Evolutionary conservation across 2,888 invertebrate genomes (phyloP).

Genomic region (Arrhopalites spinosus): DNA sequence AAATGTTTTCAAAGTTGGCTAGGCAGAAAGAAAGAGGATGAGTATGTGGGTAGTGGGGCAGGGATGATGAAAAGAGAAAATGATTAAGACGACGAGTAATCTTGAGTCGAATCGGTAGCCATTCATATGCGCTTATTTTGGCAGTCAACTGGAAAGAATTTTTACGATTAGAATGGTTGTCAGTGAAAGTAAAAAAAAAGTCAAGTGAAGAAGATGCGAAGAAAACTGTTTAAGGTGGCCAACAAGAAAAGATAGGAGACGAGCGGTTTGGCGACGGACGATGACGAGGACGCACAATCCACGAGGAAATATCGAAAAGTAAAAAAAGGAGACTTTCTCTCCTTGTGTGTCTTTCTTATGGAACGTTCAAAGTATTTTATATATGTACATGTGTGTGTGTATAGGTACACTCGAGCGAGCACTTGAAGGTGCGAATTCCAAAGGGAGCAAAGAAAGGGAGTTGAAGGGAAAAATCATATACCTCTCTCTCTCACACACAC

Average conservation of each 20-base stretch:
- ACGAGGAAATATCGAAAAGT: not conserved
- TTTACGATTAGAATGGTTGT: constrained; percentile 26
- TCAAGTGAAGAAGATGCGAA: not conserved
- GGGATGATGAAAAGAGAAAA: constrained; percentile 27
- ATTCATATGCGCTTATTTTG: constrained; percentile 29
- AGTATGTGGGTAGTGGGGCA: constrained; percentile 22
- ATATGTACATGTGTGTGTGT: constrained; percentile 2
- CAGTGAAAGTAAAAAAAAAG: not conserved
- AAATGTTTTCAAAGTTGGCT: not conserved
- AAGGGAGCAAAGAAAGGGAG: constrained; percentile 11
- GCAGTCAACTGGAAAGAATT: constrained; percentile 24
- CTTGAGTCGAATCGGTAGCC: constrained; percentile 13
- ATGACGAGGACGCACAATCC: not conserved
- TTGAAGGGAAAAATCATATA: constrained; percentile 38
- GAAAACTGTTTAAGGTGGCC: not conserved
- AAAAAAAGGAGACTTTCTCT: not conserved
- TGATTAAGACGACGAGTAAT: constrained; percentile 32
- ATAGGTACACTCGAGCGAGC: constrained; percentile 10
- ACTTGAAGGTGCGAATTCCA: constrained; percentile 33
- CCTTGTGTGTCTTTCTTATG: not conserved
- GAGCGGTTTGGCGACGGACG: not conserved
- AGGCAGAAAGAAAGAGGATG: not conserved
- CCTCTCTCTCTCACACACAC: not conserved
- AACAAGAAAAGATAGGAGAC: not conserved
- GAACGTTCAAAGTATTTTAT: not conserved